Evolutionary conservation across 2,113 vertebrate genomes (phyloP), one percentile per base, ranked within the genome.

Genomic region (Muntiacus muntjak): DNA sequence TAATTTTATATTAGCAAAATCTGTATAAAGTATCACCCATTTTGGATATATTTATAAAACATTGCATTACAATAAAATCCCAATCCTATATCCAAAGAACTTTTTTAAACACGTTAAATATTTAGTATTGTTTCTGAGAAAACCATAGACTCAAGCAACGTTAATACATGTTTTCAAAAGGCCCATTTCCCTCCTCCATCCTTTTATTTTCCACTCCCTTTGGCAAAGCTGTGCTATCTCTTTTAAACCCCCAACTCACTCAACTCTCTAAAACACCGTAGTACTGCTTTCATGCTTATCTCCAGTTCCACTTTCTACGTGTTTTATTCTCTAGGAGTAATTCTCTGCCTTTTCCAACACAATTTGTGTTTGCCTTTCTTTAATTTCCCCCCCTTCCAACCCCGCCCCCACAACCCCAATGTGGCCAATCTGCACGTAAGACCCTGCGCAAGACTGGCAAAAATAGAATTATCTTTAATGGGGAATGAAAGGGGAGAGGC

Each of bases 381-480:
- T 90, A 55, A 60, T 81, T 95, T 87, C 6, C 6, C 28, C 15
- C 19, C 33, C 33, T 90, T 50, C 40, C 21, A 25, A 15, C 13
- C 2, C 13, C 25, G 9, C 33, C 47, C 8, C 19, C 45, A 0
- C 6, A 3, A 57, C 40, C 1, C 28, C 12, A 16, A 0, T 40
- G 74, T 55, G 88, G 74, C 64, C 90, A 47, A n/a, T 74, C 17
- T 57, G n/a, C 16, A 74, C 15, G 14, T 28, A 83, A 85, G 40
- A 58, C 4, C 21, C 33, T 12, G n/a, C 83, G 50, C 28, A 64
- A 93, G 79, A 60, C 85, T 83, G 58, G 88, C 23, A 94, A 85
- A 91, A 64, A 78, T 30, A 55, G 88, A 95, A 89, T 95, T 52
- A 50, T 87, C 67, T 57, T 40, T 95, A 93, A 86, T 93, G 83